phyloP scores from a whole-genome alignment of 2,888 invertebrate genomes.

The Troilus luridus region DNA sequence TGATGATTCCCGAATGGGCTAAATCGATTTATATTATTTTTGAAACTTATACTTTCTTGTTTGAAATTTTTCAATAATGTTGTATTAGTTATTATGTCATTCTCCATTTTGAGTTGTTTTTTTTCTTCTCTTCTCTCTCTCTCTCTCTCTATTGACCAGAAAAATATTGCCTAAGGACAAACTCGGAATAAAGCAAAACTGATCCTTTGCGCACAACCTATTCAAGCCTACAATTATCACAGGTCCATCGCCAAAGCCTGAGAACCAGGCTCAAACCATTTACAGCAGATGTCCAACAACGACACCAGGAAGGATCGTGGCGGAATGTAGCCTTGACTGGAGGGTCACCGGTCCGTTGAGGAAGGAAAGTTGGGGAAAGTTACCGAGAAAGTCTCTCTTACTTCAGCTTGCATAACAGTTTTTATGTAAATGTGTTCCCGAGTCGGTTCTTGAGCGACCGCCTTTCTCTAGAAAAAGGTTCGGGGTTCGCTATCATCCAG shows the following conservation, averaged over 20 bases:
- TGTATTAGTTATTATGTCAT: too few relatives aligned
- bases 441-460: neutral
- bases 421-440: constrained; percentile 38
- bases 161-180: too few relatives aligned
- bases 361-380: constrained; percentile 35
- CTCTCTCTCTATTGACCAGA: too few relatives aligned
- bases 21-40: too few relatives aligned
- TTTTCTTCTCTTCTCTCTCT: too few relatives aligned
- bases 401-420: constrained; percentile 42
- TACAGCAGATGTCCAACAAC: constrained; percentile 15
- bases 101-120: too few relatives aligned
- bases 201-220: neutral
- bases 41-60: too few relatives aligned
- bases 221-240: neutral
- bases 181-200: too few relatives aligned
- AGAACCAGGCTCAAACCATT: neutral
- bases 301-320: constrained; percentile 43
- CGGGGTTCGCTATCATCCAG: neutral
- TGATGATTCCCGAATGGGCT: too few relatives aligned
- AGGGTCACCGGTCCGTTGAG: constrained; percentile 40
- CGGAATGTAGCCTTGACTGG: constrained; percentile 46
- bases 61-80: too few relatives aligned
- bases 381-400: constrained; percentile 37
- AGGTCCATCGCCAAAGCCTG: neutral
- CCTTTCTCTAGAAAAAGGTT: constrained; percentile 23